A percentile compares a stretch with the other conserved stretches of the same genome.
Evolutionary conservation across 2,113 vertebrate genomes (phyloP).

Genomic region (Rhinopomastus cyanomelas): DNA sequence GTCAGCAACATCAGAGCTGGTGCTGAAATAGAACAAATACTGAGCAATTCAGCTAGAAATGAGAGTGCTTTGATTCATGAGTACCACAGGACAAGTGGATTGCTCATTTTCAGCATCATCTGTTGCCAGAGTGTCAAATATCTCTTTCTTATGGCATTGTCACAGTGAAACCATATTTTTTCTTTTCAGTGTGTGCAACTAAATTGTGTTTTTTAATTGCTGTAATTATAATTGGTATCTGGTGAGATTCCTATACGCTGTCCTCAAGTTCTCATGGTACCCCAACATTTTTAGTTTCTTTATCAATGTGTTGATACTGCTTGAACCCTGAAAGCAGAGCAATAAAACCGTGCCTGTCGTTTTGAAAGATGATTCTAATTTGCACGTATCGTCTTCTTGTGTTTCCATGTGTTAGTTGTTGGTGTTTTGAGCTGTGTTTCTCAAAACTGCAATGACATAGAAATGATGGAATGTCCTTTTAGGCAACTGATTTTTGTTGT

Average conservation of each 20-base stretch:
- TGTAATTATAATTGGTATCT: neutral
- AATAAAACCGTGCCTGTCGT: neutral
- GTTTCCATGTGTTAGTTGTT: neutral
- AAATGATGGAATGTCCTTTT: neutral
- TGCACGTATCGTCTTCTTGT: neutral
- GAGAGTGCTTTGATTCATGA: neutral
- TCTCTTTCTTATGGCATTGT: neutral
- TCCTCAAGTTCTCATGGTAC: neutral
- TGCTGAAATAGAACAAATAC: neutral
- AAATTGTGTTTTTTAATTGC: neutral
- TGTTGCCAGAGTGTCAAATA: neutral
- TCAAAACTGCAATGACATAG: neutral
- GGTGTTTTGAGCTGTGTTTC: neutral
- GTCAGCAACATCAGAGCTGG: neutral
- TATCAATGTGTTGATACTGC: neutral
- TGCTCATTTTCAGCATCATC: neutral
- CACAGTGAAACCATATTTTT: neutral
- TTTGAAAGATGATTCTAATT: neutral
- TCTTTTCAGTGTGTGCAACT: neutral
- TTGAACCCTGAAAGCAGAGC: neutral
- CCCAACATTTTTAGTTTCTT: neutral
- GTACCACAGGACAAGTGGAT: neutral
- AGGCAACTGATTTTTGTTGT: neutral
- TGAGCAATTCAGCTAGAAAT: neutral
- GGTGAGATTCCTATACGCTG: neutral